These are phyloP conservation scores for Cenopis cana DNA, from an alignment of 2,888 invertebrate genomes.

Conservation along the genomic window DNA sequence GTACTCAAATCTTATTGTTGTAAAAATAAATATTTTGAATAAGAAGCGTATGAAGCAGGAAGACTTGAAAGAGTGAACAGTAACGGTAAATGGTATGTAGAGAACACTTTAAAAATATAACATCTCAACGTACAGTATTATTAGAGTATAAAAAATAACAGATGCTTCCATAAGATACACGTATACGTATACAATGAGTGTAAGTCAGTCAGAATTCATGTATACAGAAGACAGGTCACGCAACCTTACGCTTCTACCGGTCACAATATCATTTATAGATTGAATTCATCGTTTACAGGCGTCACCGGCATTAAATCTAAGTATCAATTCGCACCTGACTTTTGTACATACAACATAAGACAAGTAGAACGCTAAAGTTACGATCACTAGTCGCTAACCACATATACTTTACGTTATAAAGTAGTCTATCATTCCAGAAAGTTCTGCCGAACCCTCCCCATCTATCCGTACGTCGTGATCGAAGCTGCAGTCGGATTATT, in stretches of 20 bases:
- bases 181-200: constrained; percentile 38
- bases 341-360: constrained; percentile 16
- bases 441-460: constrained; percentile 22
- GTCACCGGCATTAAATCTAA: background rate
- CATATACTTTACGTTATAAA: constrained; percentile 7
- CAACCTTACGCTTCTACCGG: background rate
- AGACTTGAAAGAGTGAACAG: constrained; percentile 57
- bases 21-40: constrained; percentile 39
- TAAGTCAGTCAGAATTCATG: constrained; percentile 31
- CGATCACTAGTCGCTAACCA: constrained; percentile 21
- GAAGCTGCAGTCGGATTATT: constrained; percentile 67
- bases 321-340: background rate
- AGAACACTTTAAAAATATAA: constrained; percentile 50
- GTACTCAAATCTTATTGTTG: constrained; percentile 43
- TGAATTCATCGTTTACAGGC: background rate
- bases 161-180: constrained; percentile 36
- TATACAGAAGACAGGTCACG: constrained; percentile 9
- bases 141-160: constrained; percentile 38
- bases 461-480: constrained; percentile 45
- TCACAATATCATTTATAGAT: background rate
- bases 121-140: constrained; percentile 27
- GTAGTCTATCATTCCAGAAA: constrained; percentile 26
- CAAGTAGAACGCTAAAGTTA: constrained; percentile 25
- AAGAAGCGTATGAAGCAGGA: constrained; percentile 56
- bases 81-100: constrained; percentile 53